Evolutionary conservation across 2,888 invertebrate genomes (phyloP).

Genomic region (Drosophila emarginata): DNA sequence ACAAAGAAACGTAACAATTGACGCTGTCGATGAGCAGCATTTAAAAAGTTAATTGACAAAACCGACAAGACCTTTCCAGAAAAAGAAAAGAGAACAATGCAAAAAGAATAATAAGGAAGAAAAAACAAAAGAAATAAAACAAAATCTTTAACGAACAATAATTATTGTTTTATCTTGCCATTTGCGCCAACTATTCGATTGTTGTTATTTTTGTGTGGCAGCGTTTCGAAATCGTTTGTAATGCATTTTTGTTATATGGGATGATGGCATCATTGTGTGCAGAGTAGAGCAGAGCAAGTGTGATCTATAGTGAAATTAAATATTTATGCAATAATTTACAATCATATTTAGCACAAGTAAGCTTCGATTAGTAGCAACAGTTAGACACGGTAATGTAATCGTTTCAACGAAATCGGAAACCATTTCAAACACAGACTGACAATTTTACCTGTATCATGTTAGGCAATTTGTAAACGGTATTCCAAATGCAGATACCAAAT

Average conservation of each 20-base stretch:
- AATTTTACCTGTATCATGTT: background rate
- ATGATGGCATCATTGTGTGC: slow-evolving; percentile 81
- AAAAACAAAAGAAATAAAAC: slow-evolving; percentile 62
- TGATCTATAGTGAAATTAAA: slow-evolving; percentile 14
- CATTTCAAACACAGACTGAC: background rate
- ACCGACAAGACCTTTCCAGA: slow-evolving; percentile 61
- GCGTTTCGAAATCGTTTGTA: slow-evolving; percentile 51
- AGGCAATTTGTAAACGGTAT: background rate
- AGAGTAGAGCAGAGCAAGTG: slow-evolving; percentile 57
- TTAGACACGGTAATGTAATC: background rate
- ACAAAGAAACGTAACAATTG: slow-evolving; percentile 61
- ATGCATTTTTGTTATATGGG: slow-evolving; percentile 55
- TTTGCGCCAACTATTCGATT: slow-evolving; percentile 20
- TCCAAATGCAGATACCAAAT: background rate
- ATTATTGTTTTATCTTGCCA: slow-evolving; percentile 56
- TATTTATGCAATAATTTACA: slow-evolving; percentile 22
- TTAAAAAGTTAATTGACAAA: slow-evolving; percentile 59
- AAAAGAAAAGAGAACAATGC: slow-evolving; percentile 57
- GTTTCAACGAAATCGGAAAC: background rate
- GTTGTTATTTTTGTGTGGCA: slow-evolving; percentile 55
- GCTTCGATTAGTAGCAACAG: background rate
- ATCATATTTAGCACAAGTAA: slow-evolving; percentile 12
- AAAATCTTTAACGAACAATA: slow-evolving; percentile 62
- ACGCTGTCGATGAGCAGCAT: slow-evolving; percentile 44
- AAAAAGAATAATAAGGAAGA: slow-evolving; percentile 36